Evolutionary conservation across 1,140 invertebrate genomes (phyloP), one percentile per base, ranked within the genome.

Genomic region (Achroia grisella): DNA sequence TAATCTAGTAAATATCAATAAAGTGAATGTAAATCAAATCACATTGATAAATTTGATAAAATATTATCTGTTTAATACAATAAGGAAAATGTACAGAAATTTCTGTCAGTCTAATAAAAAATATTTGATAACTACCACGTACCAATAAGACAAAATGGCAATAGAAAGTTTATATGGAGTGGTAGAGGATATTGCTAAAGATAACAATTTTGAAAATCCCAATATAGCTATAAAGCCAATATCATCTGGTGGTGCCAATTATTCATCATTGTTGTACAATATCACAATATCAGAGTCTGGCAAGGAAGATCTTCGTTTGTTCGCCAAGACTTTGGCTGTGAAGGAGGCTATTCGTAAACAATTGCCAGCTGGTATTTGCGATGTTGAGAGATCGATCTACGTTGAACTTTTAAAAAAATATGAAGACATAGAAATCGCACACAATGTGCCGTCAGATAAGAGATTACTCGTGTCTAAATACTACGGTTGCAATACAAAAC

Each of bases 371-470:
- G 30, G 28, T n/a, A 33, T 74, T 3, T 80, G 54, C 39, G 52
- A 66, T 5, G 62, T 48, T 1, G 78, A 82, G 56, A 51, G 41
- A 1, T 47, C 48, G 10, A 54, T 60, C 35, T 82, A 79, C 40
- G 72, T 46, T 0, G 47, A 57, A 10, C 12, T 82, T 1, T 13
- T 57, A 1, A 63, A 62, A 5, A 50, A 43, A 8, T 79, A 71
- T 28, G 40, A 59, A 41, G 36, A 57, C 2, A 23, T 82, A 8
- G 53, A 81, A 50, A 43, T 60, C 0, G 48, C 52, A 10, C 10
- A 71, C 11, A 44, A 50, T 2, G 36, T 79, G 0, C 55, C 68
- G 0, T 9, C 41, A 10, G 47, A 69, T 8, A 14, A 71, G 11
- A 60, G 56, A 39, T 10, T 63, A 4, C 4, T 11, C 2, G 27